Evolutionary conservation across 2,888 invertebrate genomes (phyloP).

Genomic region (Melanargia galathea): DNA sequence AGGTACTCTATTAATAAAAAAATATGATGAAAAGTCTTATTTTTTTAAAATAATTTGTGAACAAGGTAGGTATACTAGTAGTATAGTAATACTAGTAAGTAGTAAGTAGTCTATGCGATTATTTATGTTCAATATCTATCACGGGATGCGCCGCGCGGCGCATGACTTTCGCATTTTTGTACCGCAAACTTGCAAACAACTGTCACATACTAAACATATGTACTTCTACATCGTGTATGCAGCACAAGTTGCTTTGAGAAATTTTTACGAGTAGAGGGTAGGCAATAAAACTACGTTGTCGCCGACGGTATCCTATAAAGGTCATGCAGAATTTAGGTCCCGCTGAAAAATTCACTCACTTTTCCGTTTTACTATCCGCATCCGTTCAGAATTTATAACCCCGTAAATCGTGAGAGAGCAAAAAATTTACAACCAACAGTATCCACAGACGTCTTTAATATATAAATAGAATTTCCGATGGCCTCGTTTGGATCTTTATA

Average conservation of each 20-base stretch:
- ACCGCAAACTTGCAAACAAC: not conserved
- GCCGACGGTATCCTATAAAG: slow-evolving; percentile 41
- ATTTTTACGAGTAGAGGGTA: slow-evolving; percentile 28
- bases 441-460: slow-evolving; percentile 59
- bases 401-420: slow-evolving; percentile 69
- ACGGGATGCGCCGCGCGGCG: not conserved
- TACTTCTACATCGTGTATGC: slow-evolving; percentile 1
- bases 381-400: slow-evolving; percentile 74
- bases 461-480: slow-evolving; percentile 59
- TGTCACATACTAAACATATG: not conserved
- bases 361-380: slow-evolving; percentile 66
- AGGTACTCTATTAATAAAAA: too few relatives aligned
- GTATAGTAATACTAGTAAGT: too few relatives aligned
- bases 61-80: too few relatives aligned
- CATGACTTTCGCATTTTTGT: not conserved
- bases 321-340: slow-evolving; percentile 52
- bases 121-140: not conserved
- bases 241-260: slow-evolving; percentile 23
- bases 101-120: too few relatives aligned
- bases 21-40: too few relatives aligned
- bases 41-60: too few relatives aligned
- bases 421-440: slow-evolving; percentile 66
- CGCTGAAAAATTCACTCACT: slow-evolving; percentile 72
- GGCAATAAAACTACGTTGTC: slow-evolving; percentile 45
- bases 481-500: slow-evolving; percentile 50